A percentile compares a stretch with the other conserved stretches of the same genome.
These are phyloP conservation scores for Rhamnusium bicolor DNA, from an alignment of 2,888 invertebrate genomes.

Conservation along the genomic window DNA sequence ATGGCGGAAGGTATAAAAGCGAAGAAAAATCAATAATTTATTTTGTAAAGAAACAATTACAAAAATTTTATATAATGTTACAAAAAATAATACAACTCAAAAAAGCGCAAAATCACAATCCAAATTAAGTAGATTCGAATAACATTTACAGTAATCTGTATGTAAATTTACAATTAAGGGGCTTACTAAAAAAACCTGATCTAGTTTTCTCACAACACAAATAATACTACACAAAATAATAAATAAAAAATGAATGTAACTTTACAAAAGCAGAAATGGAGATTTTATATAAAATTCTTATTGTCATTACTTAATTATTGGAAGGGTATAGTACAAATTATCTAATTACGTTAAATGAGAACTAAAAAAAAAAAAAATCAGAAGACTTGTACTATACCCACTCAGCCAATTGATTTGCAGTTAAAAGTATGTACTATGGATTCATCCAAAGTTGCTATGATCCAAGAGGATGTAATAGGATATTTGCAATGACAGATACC, in stretches of 20 bases:
- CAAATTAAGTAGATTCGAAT: not conserved
- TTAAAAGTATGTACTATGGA: too few relatives aligned
- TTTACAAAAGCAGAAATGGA: not conserved
- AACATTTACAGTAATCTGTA: too few relatives aligned
- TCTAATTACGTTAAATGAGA: too few relatives aligned
- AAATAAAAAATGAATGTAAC: not conserved
- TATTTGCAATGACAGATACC: too few relatives aligned
- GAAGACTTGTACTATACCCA: too few relatives aligned
- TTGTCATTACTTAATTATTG: not conserved
- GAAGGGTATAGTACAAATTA: not conserved
- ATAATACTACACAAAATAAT: not conserved
- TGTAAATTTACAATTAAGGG: too few relatives aligned
- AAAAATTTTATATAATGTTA: not conserved
- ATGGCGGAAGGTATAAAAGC: not conserved
- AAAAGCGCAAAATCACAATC: not conserved
- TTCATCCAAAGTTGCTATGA: too few relatives aligned
- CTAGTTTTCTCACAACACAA: not conserved
- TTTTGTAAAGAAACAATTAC: not conserved
- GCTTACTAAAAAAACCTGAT: not conserved
- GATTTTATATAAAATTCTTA: too few relatives aligned
- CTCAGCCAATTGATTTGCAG: too few relatives aligned
- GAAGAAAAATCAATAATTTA: not conserved
- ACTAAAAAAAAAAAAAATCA: too few relatives aligned
- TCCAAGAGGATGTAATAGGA: too few relatives aligned
- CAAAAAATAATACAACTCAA: not conserved